Base-by-base conservation (phyloP, 2,797 vertebrate genomes). In the Hypotaenidia philippensis region DNA sequence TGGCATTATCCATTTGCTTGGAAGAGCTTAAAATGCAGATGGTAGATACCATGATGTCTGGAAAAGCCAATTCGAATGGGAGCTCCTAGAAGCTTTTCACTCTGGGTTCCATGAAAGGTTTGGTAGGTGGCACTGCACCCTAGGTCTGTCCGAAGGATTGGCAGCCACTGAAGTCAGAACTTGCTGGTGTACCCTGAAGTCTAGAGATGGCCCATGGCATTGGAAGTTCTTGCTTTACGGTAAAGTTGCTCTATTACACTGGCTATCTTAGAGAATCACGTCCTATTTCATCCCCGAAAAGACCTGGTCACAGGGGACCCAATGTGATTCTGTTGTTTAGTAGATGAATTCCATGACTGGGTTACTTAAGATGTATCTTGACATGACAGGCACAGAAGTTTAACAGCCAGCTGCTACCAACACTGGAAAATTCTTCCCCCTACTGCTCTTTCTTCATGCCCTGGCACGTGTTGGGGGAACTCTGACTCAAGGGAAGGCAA, bases 31-130 rank as follows among this genome's bases (percentile, higher is more conserved):
- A 79, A 79, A 65, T 11, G 8, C 11, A 41, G 26, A 7, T n/a
- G 17, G 23, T 10, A 47, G 34, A 21, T 32, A 27, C 0, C 6
- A 7, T 4, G 2, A n/a, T 41, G 38, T 4, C 6, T 32, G 40
- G 36, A 20, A 87, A 5, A 76, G 15, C 10, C 21, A 52, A 5
- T 47, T 78, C 19, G 34, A 50, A 74, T 34, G 16, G 53, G n/a
- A 72, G 19, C 3, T 27, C 50, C 22, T n/a, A 32, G 12, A 32
- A 69, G 10, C 3, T 86, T 65, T 77, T 40, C 44, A 59, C 23
- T 9, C 29, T n/a, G 17, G 23, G 6, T 74, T 60, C 49, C 29
- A 23, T 32, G 20, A 34, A 78, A 63, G 27, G 13, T 22, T 84
- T 38, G 11, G 3, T 57, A 16, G 4, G 44, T 65, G 44, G 60